Base-by-base conservation (phyloP, 1,140 invertebrate genomes). In the Temnothorax curvispinosus region DNA sequence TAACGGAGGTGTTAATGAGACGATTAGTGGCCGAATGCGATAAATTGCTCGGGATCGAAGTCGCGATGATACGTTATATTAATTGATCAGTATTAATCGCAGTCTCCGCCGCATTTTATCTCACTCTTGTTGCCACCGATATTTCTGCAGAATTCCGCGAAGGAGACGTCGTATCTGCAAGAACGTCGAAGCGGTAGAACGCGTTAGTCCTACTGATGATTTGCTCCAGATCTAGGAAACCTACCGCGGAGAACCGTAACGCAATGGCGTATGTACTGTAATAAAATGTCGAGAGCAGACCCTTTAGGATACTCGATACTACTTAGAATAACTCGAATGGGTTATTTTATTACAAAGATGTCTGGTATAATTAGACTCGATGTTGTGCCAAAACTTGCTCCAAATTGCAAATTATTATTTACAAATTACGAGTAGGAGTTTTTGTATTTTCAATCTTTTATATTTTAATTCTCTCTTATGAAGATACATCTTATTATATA, bases 211-310 rank as follows among this genome's bases (percentile, higher is more conserved):
- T 62, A 32, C 38, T 52, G 78, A 91, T 91, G 77, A 74, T 86
- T 90, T 86, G 77, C 82, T 87, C 56, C 67, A 84, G 78, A 90
- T 88, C 90, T 91, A 86, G 89, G 84, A 85, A 91, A 88, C 78
- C 87, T 67, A 91, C 62, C 67, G 80, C 87, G 74, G 21, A 60
- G 87, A 64, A 44, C 41, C 15, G 50, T 62, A 81, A 72, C 15
- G 41, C 85, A 87, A 82, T 88, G 54, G n/a, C 82, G 81, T 90
- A 90, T 21, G 77, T 56, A 85, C n/a, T 78, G 3, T 50, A 50
- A 74, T 47, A 13, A 60, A 50, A 47, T 47, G 15, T 50, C 15
- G 21, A 41, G 0, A 1, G 13, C 8, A 47, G 47, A 80, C 1
- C 21, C 9, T 67, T 38, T 27, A 1, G 27, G 27, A 27, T 27